Evolutionary conservation across 2,888 invertebrate species (phyloP), one percentile per base, ranked within the genome.

Genomic region (Tetragonula carbonaria): DNA sequence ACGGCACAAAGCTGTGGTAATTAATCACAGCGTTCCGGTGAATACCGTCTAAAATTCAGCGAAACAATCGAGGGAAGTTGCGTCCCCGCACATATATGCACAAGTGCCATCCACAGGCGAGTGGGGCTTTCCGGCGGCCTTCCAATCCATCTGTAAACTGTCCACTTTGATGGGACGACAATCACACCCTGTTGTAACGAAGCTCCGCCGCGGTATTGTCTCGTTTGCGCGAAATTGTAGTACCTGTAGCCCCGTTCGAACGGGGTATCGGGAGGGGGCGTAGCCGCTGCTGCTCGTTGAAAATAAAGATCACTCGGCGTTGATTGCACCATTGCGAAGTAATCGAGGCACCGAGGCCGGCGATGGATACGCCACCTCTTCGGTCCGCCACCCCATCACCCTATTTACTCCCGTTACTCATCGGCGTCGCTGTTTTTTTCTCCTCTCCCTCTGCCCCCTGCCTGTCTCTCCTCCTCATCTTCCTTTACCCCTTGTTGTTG

Each of bases 141-240:
- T 92, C 91, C 93, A 92, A 93, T 94, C 92, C 93, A 94, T 94
- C 93, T 93, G 93, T 94, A 94, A 94, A 93, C 94, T 94, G 94
- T 93, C 94, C 93, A 94, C 93, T 94, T 94, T 93, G 93, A 94
- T 93, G 92, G 93, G 91, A 92, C 92, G 94, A 94, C 93, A 94
- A 93, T 93, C 93, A 91, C 93, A 93, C 93, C 91, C 92, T 90
- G 92, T 89, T 93, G 93, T 93, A 92, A 93, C 93, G 92, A 92
- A 92, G 89, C 91, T 88, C 82, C 87, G 86, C 86, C 86, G 86
- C 88, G 91, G 91, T 88, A 93, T 93, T 93, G 93, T 93, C 91
- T 92, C 88, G 90, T 90, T 91, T 90, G 90, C 91, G 90, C 80
- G 87, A 91, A 93, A 93, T 93, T 93, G 92, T 91, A 91, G 90